phyloP scores from a whole-genome alignment of 2,113 vertebrate species.

The Nettapus auritus region DNA sequence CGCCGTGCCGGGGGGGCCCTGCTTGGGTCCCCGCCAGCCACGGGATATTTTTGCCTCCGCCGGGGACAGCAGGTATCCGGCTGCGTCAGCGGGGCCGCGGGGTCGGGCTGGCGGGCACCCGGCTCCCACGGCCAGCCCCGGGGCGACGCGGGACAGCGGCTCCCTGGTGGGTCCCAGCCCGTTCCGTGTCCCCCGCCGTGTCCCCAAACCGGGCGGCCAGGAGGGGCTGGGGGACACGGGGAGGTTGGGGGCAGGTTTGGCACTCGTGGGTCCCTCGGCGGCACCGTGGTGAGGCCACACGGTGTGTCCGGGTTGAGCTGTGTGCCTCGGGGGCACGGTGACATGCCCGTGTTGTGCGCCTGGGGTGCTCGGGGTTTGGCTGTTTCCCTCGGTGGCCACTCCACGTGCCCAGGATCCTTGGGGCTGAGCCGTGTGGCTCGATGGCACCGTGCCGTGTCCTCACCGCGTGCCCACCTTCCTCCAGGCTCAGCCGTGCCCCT shows the following conservation, averaged over 20 bases:
- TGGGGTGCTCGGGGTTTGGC: background rate
- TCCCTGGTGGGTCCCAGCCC: background rate
- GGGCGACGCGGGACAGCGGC: background rate
- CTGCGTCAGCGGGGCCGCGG: background rate
- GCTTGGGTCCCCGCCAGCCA: background rate
- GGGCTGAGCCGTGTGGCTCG: fast-evolving
- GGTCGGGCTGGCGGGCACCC: background rate
- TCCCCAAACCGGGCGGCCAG: background rate
- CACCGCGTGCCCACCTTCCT: fast-evolving
- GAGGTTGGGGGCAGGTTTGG: background rate
- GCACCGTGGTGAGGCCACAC: background rate
- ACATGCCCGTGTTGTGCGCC: fast-evolving
- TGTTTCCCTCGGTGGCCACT: fast-evolving
- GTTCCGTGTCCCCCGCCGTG: fast-evolving
- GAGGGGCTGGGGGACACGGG: background rate
- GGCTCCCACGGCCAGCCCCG: background rate
- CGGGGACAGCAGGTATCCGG: background rate
- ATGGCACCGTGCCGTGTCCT: background rate
- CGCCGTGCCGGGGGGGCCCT: fast-evolving
- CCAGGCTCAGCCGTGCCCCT: background rate
- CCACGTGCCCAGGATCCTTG: fast-evolving
- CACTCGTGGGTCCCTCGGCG: background rate
- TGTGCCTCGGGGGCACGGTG: too few relatives aligned
- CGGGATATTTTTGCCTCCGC: background rate
- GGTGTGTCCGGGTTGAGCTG: fast-evolving